Base-by-base conservation (phyloP, 2,113 vertebrate species). In the Orcinus orca region DNA sequence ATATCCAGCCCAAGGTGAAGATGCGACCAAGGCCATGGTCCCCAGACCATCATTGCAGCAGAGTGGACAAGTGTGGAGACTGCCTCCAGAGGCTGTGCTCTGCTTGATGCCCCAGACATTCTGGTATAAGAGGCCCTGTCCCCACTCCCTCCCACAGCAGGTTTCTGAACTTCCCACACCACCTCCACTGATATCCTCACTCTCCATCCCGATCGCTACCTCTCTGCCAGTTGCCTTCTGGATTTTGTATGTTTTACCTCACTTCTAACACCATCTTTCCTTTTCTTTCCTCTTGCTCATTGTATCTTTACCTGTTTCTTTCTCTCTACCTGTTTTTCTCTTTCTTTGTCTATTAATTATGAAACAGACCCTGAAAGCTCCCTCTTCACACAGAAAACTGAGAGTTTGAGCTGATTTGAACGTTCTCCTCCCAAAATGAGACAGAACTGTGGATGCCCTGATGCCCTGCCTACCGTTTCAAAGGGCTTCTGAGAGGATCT, bases 51-150 rank as follows among this genome's bases (percentile, higher is more conserved):
- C 0, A 10, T 14, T 33, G 9, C 21, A 13, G 41, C 90, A n/a
- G 44, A 36, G 15, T 2, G 2, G 29, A 79, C 20, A 6, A 1
- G 2, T 26, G 8, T 33, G 29, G 82, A n/a, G 41, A 38, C 25
- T 23, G 26, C 38, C 25, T 0, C 6, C 2, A 25, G 47, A 73
- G 47, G 21, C 5, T 9, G 0, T 8, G 1, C 20, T 63, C 77
- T 13, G 10, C 55, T 8, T 26, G 86, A 38, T 2, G 10, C 47
- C 44, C 60, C 50, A 29, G 36, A 44, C 36, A 7, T n/a, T 12
- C 76, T 15, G 1, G 0, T 1, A 0, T 15, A 2, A 44, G 25
- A 25, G 62, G 8, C 4, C 26, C 1, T 0, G 5, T 4, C 9
- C 29, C 50, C 7, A 8, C 7, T 20, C 84, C 2, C 44, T 18